Evolutionary conservation across 2,113 vertebrate genomes (phyloP).

Genomic region (Amphilophus citrinellus): DNA sequence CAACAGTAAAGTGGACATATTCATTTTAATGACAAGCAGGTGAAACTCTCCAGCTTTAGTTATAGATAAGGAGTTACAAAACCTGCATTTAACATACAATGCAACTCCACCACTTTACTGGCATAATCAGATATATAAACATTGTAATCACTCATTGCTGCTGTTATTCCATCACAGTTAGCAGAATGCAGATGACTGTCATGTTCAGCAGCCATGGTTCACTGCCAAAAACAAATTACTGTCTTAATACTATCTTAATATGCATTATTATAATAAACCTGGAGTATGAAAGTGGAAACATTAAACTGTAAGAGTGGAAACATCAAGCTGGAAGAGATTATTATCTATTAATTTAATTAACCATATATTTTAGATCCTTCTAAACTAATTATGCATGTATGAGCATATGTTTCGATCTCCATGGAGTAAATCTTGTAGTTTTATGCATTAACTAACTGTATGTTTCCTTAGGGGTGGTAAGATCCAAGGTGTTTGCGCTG

Average conservation of each 20-base stretch:
- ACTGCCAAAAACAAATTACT: conserved; percentile 38
- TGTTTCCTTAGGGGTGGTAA: conserved; percentile 80
- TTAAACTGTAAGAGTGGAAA: not conserved
- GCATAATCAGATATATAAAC: not conserved
- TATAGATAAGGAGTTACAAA: too few species aligned
- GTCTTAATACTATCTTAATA: not conserved
- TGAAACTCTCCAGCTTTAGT: too few species aligned
- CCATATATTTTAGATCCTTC: not conserved
- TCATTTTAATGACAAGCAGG: too few species aligned
- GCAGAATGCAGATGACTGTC: not conserved
- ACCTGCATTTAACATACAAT: not conserved
- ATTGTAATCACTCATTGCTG: conserved; percentile 9
- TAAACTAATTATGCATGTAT: not conserved
- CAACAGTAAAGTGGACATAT: too few species aligned
- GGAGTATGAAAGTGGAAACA: not conserved
- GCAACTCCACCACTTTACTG: not conserved
- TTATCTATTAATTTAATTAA: conserved; percentile 26
- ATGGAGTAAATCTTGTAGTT: not conserved
- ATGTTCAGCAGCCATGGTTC: conserved; percentile 31
- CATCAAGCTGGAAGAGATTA: conserved; percentile 1
- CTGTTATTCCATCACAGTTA: conserved; percentile 32
- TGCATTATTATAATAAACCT: conserved; percentile 27
- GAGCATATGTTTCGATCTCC: not conserved
- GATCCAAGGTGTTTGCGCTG: conserved; percentile 86
- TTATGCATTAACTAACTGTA: not conserved